These are phyloP conservation scores for Campaea margaritaria DNA, from an alignment of 2,888 invertebrate species.

Conservation along the genomic window DNA sequence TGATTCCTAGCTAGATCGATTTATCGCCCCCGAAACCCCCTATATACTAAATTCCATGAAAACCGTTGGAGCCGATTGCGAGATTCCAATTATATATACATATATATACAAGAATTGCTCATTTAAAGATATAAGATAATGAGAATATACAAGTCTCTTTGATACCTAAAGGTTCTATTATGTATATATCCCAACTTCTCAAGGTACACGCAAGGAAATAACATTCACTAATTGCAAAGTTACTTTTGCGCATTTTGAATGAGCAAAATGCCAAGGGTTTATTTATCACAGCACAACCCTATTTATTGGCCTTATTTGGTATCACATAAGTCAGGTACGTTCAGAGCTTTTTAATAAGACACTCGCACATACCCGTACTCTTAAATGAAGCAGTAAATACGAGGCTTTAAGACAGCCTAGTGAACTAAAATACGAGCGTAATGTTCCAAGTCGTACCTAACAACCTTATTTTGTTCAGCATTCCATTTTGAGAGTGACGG, in stretches of 20 bases:
- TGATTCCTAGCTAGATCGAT: too few relatives aligned
- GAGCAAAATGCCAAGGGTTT: slow-evolving; percentile 12
- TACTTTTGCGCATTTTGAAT: background rate
- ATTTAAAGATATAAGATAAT: too few relatives aligned
- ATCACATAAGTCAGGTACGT: slow-evolving; percentile 14
- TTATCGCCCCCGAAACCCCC: too few relatives aligned
- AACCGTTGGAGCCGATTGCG: too few relatives aligned
- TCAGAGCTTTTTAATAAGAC: slow-evolving; percentile 12
- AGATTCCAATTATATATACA: too few relatives aligned
- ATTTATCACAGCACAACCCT: slow-evolving; percentile 8
- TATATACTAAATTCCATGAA: too few relatives aligned
- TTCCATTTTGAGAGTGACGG: too few relatives aligned
- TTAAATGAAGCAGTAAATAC: slow-evolving; percentile 26
- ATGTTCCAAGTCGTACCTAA: background rate
- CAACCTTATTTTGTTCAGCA: too few relatives aligned
- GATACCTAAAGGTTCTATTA: too few relatives aligned
- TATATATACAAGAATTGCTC: too few relatives aligned
- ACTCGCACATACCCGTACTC: slow-evolving; percentile 4
- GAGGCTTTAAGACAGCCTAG: slow-evolving; percentile 16
- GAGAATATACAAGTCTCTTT: too few relatives aligned
- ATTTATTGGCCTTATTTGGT: slow-evolving; percentile 9
- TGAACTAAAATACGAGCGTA: slow-evolving; percentile 20
- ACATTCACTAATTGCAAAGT: background rate
- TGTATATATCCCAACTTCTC: too few relatives aligned
- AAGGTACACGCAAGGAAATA: background rate